A percentile compares a stretch with the other conserved stretches of the same genome.
Conservation (phyloP, 2,888 invertebrate genomes). For the Scaeva pyrastri region DNA sequence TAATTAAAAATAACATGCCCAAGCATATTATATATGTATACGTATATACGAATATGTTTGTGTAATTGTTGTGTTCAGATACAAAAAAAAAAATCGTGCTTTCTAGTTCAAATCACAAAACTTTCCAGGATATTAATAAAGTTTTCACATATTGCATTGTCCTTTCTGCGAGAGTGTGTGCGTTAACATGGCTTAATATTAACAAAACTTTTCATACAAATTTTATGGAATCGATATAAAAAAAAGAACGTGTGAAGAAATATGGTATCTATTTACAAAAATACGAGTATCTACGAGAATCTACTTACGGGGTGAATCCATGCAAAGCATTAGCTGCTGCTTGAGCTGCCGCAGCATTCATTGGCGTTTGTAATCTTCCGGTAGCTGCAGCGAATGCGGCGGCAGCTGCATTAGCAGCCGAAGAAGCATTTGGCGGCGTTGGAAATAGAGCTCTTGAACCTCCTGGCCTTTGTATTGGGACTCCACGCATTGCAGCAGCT, state of each 20-base stretch:
- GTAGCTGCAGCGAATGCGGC: constrained; percentile 86
- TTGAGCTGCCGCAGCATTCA: constrained; percentile 88
- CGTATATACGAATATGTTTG: too few relatives aligned
- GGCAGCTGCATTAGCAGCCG: constrained; percentile 86
- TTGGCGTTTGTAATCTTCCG: constrained; percentile 86
- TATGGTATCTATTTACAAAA: not conserved
- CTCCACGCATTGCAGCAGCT: constrained; percentile 92
- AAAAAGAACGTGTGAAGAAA: constrained; percentile 1
- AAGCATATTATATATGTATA: constrained; percentile 36
- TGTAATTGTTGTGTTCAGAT: constrained; percentile 48
- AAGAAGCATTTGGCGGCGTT: constrained; percentile 78
- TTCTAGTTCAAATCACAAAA: constrained; percentile 33
- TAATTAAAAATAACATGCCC: constrained; percentile 5
- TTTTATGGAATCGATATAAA: not conserved
- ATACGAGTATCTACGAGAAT: constrained; percentile 55
- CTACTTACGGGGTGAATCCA: constrained; percentile 96
- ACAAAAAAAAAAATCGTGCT: constrained; percentile 37
- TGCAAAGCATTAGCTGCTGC: constrained; percentile 91
- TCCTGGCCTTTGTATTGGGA: constrained; percentile 90
- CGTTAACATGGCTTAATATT: constrained; percentile 77
- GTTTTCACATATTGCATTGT: constrained; percentile 47
- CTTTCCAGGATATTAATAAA: constrained; percentile 32
- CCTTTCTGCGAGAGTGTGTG: constrained; percentile 79
- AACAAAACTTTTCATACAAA: constrained; percentile 73
- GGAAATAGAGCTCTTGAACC: constrained; percentile 81